These are phyloP conservation scores for Esox masquinongy DNA, from an alignment of 2,797 vertebrate species.

Conservation along the genomic window DNA sequence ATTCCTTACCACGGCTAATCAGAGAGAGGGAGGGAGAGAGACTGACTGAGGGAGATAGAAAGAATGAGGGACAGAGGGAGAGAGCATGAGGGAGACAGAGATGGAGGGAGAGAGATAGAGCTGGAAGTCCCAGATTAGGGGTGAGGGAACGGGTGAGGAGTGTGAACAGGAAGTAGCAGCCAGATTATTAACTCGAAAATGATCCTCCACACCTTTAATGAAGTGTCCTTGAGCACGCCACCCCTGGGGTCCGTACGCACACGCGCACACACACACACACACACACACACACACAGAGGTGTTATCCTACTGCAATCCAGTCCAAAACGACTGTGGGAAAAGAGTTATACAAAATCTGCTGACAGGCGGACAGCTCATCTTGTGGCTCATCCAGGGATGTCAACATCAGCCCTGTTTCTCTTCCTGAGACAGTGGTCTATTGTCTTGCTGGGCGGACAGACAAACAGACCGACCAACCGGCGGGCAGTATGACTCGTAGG, in stretches of 20 bases:
- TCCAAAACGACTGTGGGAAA: constrained; percentile 68
- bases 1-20: constrained; percentile 78
- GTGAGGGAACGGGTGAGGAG: background rate
- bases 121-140: background rate
- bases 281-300: constrained; percentile 32
- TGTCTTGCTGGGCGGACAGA: background rate
- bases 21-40: constrained; percentile 51
- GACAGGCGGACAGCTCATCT: constrained; percentile 54
- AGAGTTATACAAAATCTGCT: constrained; percentile 42
- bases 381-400: constrained; percentile 44
- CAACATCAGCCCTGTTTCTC: background rate
- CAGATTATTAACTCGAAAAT: constrained; percentile 25
- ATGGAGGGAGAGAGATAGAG: constrained; percentile 62
- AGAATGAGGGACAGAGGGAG: constrained; percentile 36
- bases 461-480: background rate
- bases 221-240: constrained; percentile 27
- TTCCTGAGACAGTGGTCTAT: background rate
- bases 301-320: constrained; percentile 58
- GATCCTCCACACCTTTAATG: constrained; percentile 24
- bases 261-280: constrained; percentile 33
- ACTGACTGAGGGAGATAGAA: constrained; percentile 61
- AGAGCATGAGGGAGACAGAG: background rate
- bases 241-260: background rate
- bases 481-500: too few species aligned
- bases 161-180: constrained; percentile 24